Conservation (phyloP, 2,113 vertebrate genomes). For the Lepidothrix coronata region DNA sequence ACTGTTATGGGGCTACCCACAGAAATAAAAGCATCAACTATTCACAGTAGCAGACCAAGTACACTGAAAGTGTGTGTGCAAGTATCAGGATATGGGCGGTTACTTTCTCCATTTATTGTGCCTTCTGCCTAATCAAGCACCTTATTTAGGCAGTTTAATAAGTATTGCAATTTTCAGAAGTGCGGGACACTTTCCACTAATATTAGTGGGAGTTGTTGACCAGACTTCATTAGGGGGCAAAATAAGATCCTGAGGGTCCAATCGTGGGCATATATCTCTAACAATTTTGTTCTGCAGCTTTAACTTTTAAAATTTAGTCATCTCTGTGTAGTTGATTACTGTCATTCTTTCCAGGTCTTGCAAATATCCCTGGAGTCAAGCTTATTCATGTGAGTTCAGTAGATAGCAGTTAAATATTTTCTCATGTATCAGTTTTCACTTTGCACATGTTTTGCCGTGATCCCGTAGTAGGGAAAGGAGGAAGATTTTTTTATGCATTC, state of each 20-base stretch:
- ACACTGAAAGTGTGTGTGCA: rapidly evolving
- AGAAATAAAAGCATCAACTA: rapidly evolving
- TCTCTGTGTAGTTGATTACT: rapidly evolving
- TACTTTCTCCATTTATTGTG: neutral
- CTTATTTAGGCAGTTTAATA: neutral
- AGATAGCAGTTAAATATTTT: neutral
- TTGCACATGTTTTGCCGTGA: neutral
- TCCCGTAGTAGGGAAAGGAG: neutral
- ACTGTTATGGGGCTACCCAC: neutral
- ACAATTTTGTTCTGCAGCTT: neutral
- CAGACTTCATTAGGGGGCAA: neutral
- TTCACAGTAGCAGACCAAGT: rapidly evolving
- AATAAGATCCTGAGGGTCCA: neutral
- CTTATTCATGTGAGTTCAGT: neutral
- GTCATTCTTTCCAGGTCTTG: neutral
- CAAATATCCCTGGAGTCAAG: neutral
- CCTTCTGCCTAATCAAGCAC: neutral
- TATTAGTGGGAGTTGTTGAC: neutral
- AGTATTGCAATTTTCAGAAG: neutral
- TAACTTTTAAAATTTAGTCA: neutral
- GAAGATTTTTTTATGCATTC: neutral
- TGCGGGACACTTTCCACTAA: neutral
- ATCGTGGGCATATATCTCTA: too few relatives aligned
- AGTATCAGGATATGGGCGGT: neutral
- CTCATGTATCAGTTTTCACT: neutral